Evolutionary conservation across 2,888 invertebrate species (phyloP).

Genomic region (Cetonia aurata): DNA sequence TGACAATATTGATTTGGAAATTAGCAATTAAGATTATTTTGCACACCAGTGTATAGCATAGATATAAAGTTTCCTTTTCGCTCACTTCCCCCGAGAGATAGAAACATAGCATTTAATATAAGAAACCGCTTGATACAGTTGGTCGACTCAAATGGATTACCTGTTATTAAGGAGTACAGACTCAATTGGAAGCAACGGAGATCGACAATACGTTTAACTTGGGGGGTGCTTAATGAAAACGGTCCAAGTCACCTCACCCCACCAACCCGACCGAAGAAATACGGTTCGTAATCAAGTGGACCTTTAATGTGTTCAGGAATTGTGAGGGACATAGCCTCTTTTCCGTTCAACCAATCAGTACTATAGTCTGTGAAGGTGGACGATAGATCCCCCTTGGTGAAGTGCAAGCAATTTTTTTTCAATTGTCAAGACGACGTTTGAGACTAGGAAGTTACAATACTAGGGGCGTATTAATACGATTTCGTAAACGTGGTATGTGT

Average conservation of each 20-base stretch:
- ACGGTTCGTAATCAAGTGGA: slow-evolving; percentile 65
- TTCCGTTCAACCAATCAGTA: slow-evolving; percentile 63
- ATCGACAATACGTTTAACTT: slow-evolving; percentile 63
- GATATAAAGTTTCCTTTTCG: no score
- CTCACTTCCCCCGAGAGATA: no score
- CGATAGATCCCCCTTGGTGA: slow-evolving; percentile 51
- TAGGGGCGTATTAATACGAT: no score
- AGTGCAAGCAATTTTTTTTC: slow-evolving; percentile 55
- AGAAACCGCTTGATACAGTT: slow-evolving; percentile 43
- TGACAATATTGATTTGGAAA: no score
- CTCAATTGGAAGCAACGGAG: slow-evolving; percentile 62
- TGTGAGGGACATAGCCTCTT: slow-evolving; percentile 62
- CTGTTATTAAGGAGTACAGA: slow-evolving; percentile 61
- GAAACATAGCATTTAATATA: slow-evolving; percentile 32
- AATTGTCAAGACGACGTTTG: background rate
- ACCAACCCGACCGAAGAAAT: slow-evolving; percentile 62
- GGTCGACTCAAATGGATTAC: slow-evolving; percentile 57
- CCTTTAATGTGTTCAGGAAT: slow-evolving; percentile 64
- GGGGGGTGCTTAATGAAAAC: slow-evolving; percentile 63
- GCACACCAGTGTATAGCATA: no score
- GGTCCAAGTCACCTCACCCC: slow-evolving; percentile 49
- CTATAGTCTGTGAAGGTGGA: slow-evolving; percentile 55
- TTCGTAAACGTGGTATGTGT: no score
- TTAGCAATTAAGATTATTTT: no score
- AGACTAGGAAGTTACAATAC: no score